These are phyloP conservation scores for Aradophagus sp. DNA, from an alignment of 1,140 invertebrate genomes.

Conservation along the genomic window DNA sequence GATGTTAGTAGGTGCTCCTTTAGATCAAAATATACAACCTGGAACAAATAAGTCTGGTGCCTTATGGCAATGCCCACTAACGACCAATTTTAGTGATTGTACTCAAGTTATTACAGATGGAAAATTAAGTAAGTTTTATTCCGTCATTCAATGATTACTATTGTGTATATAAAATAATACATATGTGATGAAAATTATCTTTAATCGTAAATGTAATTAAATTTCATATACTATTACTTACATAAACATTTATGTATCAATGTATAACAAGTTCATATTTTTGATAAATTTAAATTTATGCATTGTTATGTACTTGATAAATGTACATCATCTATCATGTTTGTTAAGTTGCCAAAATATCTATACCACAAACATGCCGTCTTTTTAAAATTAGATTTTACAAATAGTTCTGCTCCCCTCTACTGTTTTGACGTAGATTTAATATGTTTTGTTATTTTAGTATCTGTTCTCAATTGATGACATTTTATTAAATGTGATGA, in stretches of 20 bases:
- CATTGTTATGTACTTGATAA: too few relatives aligned
- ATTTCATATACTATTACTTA: too few relatives aligned
- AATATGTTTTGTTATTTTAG: conserved; percentile 25
- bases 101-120: conserved; percentile 91
- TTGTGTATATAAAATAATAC: background rate
- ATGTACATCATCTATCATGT: too few relatives aligned
- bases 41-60: conserved; percentile 89
- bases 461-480: conserved; percentile 6
- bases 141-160: background rate
- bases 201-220: too few relatives aligned
- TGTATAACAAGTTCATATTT: too few relatives aligned
- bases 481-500: conserved; percentile 1
- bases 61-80: conserved; percentile 89
- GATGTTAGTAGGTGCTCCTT: conserved; percentile 92
- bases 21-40: conserved; percentile 89
- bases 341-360: conserved; percentile 34
- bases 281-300: too few relatives aligned
- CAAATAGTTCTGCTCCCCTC: conserved; percentile 29
- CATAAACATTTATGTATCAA: too few relatives aligned
- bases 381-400: conserved; percentile 42
- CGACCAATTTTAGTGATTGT: conserved; percentile 81
- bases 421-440: conserved; percentile 20
- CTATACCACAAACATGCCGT: conserved; percentile 19
- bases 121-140: conserved; percentile 81
- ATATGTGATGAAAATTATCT: too few relatives aligned